A percentile compares a stretch with the other conserved stretches of the same genome.
Conservation (phyloP, 1,140 invertebrate species). For the Globodera rostochiensis region DNA sequence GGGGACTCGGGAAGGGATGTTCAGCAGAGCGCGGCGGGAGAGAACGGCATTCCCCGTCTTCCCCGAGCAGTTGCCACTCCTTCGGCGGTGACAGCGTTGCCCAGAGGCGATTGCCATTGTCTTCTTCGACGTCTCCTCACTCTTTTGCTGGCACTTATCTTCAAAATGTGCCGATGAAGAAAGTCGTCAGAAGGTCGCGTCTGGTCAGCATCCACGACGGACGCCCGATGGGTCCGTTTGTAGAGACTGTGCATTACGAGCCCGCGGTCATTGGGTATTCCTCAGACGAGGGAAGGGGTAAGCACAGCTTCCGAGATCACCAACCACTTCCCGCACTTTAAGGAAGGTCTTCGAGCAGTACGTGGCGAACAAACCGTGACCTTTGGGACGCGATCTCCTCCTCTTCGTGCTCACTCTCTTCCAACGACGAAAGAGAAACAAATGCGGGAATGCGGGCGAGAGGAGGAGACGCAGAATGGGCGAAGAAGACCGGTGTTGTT, state of each 20-base stretch:
- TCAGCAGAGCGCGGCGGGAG: neutral
- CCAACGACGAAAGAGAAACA: neutral
- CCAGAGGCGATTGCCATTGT: neutral
- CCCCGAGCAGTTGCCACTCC: neutral
- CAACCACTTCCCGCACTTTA: neutral
- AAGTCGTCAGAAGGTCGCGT: constrained; percentile 49
- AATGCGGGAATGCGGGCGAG: neutral
- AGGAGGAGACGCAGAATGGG: neutral
- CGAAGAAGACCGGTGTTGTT: neutral
- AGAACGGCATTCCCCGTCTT: neutral
- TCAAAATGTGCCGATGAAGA: constrained; percentile 42
- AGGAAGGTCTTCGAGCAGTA: neutral
- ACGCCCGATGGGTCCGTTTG: constrained; percentile 58
- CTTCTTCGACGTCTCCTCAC: neutral
- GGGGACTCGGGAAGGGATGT: neutral
- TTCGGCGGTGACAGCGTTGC: neutral
- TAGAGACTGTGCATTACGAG: constrained; percentile 57
- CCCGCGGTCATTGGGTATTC: neutral
- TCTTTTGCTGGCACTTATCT: neutral
- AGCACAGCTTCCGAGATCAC: neutral
- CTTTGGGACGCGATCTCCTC: neutral
- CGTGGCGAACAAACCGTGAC: neutral
- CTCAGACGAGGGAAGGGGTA: neutral
- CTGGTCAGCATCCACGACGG: constrained; percentile 65
- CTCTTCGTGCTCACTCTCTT: neutral